Base-by-base conservation (phyloP, 2,113 vertebrate species). In the Falco punctatus region DNA sequence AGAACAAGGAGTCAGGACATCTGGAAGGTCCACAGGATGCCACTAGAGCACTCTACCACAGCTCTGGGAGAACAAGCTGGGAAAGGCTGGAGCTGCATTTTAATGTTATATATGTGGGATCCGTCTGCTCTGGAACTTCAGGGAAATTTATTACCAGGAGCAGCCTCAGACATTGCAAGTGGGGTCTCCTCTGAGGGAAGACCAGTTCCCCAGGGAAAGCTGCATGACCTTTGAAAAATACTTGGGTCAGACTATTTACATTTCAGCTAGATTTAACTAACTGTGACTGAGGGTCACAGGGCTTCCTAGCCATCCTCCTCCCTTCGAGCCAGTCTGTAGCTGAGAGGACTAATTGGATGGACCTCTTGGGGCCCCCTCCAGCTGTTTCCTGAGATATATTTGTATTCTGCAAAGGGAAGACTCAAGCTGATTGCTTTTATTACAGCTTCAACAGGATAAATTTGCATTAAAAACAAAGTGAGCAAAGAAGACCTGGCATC, bases 361-460 rank as follows among this genome's bases (percentile, higher is more conserved):
- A 85, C 70, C 84, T 91, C 91, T 82, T 81, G 62, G 70, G 89
- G 78, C 57, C 70, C 44, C 58, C 91, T 95, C 81, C 89, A 96
- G 93, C 84, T 95, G 86, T 71, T 96, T 92, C 77, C 89, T 91
- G 70, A 89, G 77, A 92, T 88, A 81, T 44, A 88, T 87, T 91
- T 89, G 58, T 89, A 82, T 92, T 90, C 88, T 94, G 59, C 35
- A 81, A 92, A 92, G 40, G 77, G 30, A 94, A 91, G 38, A 55
- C 74, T 95, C 62, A 85, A 79, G 74, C 74, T 94, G 86, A 90
- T 89, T 84, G 49, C 75, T 89, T 93, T 94, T 91, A 82, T 79
- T 91, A 79, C 65, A 86, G 40, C 40, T 90, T 90, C 73, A 80
- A 75, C 27, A 22, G 80, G 64, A 81, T 46, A 93, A 95, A 95